Evolutionary conservation across 2,888 invertebrate genomes (phyloP), one percentile per base, ranked within the genome.

Genomic region (Hypomecis atomaria): DNA sequence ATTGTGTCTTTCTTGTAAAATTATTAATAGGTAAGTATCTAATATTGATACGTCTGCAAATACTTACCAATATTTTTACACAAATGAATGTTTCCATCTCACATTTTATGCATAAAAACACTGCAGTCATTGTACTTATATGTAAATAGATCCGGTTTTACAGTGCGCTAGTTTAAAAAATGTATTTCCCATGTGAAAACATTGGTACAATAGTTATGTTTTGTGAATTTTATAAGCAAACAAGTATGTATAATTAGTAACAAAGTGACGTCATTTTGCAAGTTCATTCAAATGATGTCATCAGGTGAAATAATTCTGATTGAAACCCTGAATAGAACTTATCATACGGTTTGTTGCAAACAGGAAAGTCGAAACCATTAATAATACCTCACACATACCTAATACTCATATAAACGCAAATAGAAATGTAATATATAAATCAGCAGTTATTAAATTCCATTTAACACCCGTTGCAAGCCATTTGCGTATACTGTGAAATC

Each of bases 281-380:
- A 69, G 70, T 65, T 66, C 62, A 70, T 60, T 59, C 43, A 49
- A 42, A 67, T 78, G 73, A 76, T 75, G 71, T 76, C 71, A 74
- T 69, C 55, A 38, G 7, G 5, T 68, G 64, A 67, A 65, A 68
- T 65, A 67, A 67, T 45, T 56, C 49, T 56, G 54, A 61, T 36
- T 50, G 34, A 55, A 43, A 44, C 9, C 43, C 23, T 47, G 6
- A 54, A 42, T n/a, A 34, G 23, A 4, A 38, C 36, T 8, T 11
- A n/a, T 34, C 7, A 33, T 37, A 9, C 6, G 37, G 37, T 10
- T 50, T 50, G 9, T 8, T 50, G 5, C 49, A 37, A 34, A n/a
- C 49, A 50, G 8, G 11, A 37, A 37, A 49, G 5, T 33, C 38
- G 4, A 38, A 2, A 23, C 3, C 23, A 3, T 23, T 23, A 23